These are phyloP conservation scores for Caradrina clavipalpis DNA, from an alignment of 2,888 invertebrate genomes.

Conservation along the genomic window DNA sequence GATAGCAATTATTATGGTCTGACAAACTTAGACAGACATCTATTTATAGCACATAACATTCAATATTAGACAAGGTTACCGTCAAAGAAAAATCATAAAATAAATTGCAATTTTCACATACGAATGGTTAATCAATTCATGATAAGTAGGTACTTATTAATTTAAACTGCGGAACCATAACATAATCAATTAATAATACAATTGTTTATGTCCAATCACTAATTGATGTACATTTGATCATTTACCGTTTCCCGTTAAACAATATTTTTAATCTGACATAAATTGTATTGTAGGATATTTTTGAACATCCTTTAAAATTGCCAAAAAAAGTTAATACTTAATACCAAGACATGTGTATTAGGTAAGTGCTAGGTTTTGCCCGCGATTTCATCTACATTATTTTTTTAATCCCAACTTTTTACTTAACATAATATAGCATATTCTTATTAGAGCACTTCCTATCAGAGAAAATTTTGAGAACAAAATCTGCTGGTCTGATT, in stretches of 20 bases:
- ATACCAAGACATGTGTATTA: too few relatives aligned
- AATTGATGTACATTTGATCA: conserved; percentile 28
- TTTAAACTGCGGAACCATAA: conserved; percentile 10
- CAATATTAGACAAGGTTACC: background rate
- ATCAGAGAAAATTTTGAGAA: too few relatives aligned
- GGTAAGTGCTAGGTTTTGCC: too few relatives aligned
- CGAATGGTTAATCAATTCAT: background rate
- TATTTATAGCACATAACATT: background rate
- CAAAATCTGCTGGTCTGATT: too few relatives aligned
- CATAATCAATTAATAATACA: conserved; percentile 14
- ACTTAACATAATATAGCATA: too few relatives aligned
- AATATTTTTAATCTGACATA: background rate
- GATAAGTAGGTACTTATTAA: conserved; percentile 3
- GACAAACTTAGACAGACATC: background rate
- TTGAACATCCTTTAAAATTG: background rate
- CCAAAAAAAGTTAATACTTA: too few relatives aligned
- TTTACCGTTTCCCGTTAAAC: background rate
- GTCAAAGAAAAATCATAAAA: background rate
- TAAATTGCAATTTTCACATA: background rate
- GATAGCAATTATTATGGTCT: conserved; percentile 15
- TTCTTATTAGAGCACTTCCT: too few relatives aligned
- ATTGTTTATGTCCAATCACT: conserved; percentile 8
- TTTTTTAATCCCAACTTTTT: too few relatives aligned
- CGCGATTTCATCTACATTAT: too few relatives aligned
- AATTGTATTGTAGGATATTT: background rate